These are phyloP conservation scores for Pseudococcus longispinus DNA, from an alignment of 2,888 invertebrate genomes.

Conservation along the genomic window DNA sequence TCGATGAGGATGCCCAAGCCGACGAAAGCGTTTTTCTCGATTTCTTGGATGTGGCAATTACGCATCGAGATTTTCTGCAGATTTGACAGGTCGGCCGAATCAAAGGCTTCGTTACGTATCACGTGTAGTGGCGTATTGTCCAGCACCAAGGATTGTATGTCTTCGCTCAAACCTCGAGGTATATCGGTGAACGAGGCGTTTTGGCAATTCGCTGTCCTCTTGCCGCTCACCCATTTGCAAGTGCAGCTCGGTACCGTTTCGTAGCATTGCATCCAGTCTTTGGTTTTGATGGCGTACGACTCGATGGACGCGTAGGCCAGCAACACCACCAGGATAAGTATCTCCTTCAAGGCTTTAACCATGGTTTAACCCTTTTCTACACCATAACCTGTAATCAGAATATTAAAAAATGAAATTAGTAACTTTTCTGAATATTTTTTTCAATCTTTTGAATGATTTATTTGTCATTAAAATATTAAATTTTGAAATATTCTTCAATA, in stretches of 20 bases:
- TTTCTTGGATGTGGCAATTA: slow-evolving; percentile 75
- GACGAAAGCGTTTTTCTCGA: slow-evolving; percentile 79
- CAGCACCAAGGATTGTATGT: slow-evolving; percentile 71
- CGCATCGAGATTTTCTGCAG: slow-evolving; percentile 80
- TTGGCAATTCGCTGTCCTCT: slow-evolving; percentile 82
- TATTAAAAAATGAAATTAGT: not conserved
- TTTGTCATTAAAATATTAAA: too few species aligned
- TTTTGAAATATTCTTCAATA: too few species aligned
- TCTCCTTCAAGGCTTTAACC: not conserved
- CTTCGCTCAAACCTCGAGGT: slow-evolving; percentile 75
- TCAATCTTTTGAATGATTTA: too few species aligned
- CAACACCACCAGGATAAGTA: not conserved
- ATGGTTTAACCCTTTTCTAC: not conserved
- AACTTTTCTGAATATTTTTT: too few species aligned
- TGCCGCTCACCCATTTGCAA: slow-evolving; percentile 86
- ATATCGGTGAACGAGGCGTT: slow-evolving; percentile 72
- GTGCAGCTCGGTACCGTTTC: slow-evolving; percentile 66
- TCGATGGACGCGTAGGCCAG: not conserved
- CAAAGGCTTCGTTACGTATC: slow-evolving; percentile 73
- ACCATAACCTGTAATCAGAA: slow-evolving; percentile 46
- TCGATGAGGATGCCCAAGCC: slow-evolving; percentile 69
- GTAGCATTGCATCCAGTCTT: slow-evolving; percentile 7
- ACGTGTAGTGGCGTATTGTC: slow-evolving; percentile 74
- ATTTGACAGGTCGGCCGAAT: slow-evolving; percentile 74
- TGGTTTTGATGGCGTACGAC: not conserved